Conservation (phyloP, 2,888 invertebrate species). For the Coecobrya sp. region DNA sequence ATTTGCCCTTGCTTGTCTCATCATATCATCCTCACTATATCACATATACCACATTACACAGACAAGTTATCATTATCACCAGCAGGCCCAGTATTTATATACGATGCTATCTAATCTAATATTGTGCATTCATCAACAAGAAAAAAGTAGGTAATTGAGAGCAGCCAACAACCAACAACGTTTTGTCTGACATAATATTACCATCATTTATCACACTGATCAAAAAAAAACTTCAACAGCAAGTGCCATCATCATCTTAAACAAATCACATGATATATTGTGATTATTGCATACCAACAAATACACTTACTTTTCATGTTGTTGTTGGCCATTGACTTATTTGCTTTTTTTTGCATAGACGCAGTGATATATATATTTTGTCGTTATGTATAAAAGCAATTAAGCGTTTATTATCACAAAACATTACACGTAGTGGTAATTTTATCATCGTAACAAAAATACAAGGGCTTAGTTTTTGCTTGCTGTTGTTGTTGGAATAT, state of each 20-base stretch:
- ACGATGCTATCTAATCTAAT: background rate
- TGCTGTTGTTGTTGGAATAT: background rate
- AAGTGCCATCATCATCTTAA: conserved; percentile 49
- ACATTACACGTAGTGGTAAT: too few species aligned
- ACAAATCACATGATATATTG: conserved; percentile 1
- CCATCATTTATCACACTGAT: conserved; percentile 20
- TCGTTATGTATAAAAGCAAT: background rate
- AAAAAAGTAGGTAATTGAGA: background rate
- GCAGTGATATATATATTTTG: background rate
- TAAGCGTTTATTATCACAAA: background rate
- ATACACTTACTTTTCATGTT: background rate
- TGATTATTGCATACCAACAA: background rate
- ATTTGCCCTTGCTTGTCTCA: conserved; percentile 29
- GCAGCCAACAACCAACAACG: conserved; percentile 21
- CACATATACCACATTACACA: background rate
- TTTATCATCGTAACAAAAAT: background rate
- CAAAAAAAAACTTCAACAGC: conserved; percentile 31
- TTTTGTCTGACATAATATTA: conserved; percentile 36
- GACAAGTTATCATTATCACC: conserved; percentile 30
- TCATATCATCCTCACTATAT: conserved; percentile 39
- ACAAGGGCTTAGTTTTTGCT: background rate
- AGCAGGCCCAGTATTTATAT: background rate
- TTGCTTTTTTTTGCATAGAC: background rate
- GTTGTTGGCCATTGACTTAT: conserved; percentile 32
- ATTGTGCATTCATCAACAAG: background rate